phyloP scores from a whole-genome alignment of 2,113 vertebrate species.

The Dryoscopus gambensis region DNA sequence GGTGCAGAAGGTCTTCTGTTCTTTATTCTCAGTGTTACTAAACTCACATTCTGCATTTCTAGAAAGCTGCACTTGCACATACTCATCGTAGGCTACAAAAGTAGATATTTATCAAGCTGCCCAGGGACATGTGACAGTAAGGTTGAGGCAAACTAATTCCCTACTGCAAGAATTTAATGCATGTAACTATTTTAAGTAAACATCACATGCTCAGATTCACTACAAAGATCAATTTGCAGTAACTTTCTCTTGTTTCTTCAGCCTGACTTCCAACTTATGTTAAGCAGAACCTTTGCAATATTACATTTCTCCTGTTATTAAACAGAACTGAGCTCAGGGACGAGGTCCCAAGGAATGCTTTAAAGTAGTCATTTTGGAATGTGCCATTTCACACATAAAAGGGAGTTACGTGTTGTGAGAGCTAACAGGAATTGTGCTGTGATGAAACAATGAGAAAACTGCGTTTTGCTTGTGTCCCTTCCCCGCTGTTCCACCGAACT shows the following conservation, averaged over 20 bases:
- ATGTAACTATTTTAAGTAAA: slow-evolving; percentile 38
- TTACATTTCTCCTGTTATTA: neutral
- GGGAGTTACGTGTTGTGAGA: neutral
- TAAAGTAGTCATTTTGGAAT: neutral
- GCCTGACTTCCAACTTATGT: neutral
- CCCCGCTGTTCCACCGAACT: neutral
- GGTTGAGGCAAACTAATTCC: neutral
- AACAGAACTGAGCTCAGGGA: neutral
- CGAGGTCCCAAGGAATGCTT: neutral
- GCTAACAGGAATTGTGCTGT: neutral
- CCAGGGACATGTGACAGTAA: neutral
- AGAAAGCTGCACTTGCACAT: neutral
- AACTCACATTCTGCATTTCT: neutral
- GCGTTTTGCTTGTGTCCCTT: neutral
- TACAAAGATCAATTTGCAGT: slow-evolving; percentile 10
- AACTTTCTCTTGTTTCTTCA: slow-evolving; percentile 18
- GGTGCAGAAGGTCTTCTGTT: neutral
- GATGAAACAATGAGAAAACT: neutral
- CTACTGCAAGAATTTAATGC: neutral
- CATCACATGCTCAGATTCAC: slow-evolving; percentile 19
- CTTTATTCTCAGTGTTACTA: neutral
- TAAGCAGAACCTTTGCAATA: neutral
- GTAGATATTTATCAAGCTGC: neutral
- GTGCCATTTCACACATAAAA: neutral
- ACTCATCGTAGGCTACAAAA: neutral